Percentiles rank a stretch among this genome's conserved stretches.
Conservation (phyloP, 2,888 invertebrate species). For the Nasonia oneida region DNA sequence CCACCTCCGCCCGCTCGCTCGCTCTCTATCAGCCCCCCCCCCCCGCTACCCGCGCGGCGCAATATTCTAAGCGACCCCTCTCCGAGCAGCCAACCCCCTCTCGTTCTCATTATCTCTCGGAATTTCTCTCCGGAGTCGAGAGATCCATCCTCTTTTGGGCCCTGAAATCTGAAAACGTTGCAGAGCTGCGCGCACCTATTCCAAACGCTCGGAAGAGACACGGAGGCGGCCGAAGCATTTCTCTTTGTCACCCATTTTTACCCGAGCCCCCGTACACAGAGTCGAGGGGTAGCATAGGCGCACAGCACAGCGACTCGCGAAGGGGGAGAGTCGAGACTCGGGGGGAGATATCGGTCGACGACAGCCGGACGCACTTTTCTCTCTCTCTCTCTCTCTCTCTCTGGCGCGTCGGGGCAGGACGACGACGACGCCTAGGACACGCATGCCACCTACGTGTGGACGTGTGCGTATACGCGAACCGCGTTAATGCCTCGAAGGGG, state of each 20-base stretch:
- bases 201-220: neutral
- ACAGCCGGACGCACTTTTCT: conserved; percentile 53
- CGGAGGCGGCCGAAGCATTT: neutral
- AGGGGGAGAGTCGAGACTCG: conserved; percentile 44
- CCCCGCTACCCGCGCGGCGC: conserved; percentile 65
- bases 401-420: neutral
- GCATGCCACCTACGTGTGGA: neutral
- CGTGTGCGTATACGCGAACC: neutral
- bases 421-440: conserved; percentile 12
- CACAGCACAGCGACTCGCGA: neutral
- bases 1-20: conserved; percentile 16
- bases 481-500: neutral
- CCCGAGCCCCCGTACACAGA: neutral
- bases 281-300: neutral
- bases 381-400: neutral
- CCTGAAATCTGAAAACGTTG: too few relatives aligned
- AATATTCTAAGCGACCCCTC: conserved; percentile 70
- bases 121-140: neutral
- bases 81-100: neutral
- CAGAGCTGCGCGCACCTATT: neutral
- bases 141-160: neutral
- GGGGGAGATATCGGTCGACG: conserved; percentile 62
- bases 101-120: conserved; percentile 16
- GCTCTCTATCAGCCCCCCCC: conserved; percentile 57
- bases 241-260: conserved; percentile 7